These are phyloP conservation scores for Notothenia rossii DNA, from an alignment of 2,113 vertebrate genomes.

Conservation along the genomic window DNA sequence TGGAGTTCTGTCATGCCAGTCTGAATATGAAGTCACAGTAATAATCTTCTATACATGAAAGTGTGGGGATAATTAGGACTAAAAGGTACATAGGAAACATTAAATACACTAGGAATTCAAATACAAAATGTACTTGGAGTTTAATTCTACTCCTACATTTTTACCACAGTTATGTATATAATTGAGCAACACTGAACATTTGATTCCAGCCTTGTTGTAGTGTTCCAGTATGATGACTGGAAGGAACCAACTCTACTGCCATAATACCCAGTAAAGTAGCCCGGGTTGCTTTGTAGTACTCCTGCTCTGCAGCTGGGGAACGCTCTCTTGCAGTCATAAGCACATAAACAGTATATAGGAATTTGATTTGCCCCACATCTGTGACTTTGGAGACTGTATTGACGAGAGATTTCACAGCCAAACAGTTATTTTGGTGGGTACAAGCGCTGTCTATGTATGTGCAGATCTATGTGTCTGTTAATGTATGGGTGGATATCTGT, in stretches of 20 bases:
- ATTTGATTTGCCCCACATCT: conserved; percentile 8
- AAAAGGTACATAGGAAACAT: conserved; percentile 8
- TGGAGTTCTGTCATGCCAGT: not conserved
- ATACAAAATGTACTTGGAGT: not conserved
- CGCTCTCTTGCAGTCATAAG: not conserved
- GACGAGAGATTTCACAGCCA: conserved; percentile 7
- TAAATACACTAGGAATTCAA: not conserved
- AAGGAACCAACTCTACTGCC: conserved; percentile 32
- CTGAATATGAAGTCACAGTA: conserved; percentile 22
- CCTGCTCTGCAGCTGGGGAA: not conserved
- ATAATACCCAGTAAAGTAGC: not conserved
- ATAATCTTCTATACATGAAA: not conserved
- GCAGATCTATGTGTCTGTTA: conserved; percentile 25
- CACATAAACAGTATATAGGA: not conserved
- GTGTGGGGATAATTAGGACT: not conserved
- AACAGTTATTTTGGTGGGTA: conserved; percentile 15
- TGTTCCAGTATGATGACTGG: not conserved
- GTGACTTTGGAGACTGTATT: conserved; percentile 34
- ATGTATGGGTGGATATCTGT: conserved; percentile 53
- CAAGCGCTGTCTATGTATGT: conserved; percentile 50
- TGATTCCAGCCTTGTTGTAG: not conserved
- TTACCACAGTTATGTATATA: conserved; percentile 33
- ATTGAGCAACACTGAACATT: conserved; percentile 29
- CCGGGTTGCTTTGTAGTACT: not conserved
- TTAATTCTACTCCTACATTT: not conserved